These are phyloP conservation scores for Phortica okadai DNA, from an alignment of 2,888 invertebrate species.

Conservation along the genomic window DNA sequence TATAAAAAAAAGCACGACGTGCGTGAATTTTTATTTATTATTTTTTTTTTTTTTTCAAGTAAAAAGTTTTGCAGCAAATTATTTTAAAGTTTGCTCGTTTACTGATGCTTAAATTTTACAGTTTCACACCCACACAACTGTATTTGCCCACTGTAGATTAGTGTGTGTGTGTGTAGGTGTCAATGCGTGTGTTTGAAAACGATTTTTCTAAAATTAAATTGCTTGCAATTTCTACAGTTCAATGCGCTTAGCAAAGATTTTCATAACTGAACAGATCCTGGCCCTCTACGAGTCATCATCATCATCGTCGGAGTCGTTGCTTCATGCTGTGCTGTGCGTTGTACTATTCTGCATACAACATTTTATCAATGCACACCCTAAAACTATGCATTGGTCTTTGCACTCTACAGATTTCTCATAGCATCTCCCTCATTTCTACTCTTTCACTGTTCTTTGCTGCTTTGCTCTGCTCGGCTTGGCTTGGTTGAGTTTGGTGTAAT, in stretches of 20 bases:
- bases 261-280: slow-evolving; percentile 62
- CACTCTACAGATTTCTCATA: slow-evolving; percentile 17
- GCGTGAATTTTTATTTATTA: not conserved
- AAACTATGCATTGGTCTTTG: slow-evolving; percentile 11
- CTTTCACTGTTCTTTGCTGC: not conserved
- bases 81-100: slow-evolving; percentile 14
- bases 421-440: not conserved
- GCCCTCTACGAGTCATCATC: slow-evolving; percentile 21
- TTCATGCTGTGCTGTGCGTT: not conserved
- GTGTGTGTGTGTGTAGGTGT: not conserved
- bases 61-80: not conserved
- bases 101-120: not conserved
- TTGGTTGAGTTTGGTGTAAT: slow-evolving; percentile 37
- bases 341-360: slow-evolving; percentile 17
- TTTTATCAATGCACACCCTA: slow-evolving; percentile 16
- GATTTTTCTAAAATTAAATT: slow-evolving; percentile 61
- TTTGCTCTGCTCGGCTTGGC: not conserved
- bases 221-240: slow-evolving; percentile 70
- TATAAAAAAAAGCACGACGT: not conserved
- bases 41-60: not conserved
- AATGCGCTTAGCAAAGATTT: slow-evolving; percentile 69
- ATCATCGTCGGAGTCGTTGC: not conserved
- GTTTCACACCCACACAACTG: slow-evolving; percentile 10
- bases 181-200: slow-evolving; percentile 5
- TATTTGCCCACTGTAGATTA: not conserved